Evolutionary conservation across 2,113 vertebrate species (phyloP).

Genomic region (Grantiella picta): DNA sequence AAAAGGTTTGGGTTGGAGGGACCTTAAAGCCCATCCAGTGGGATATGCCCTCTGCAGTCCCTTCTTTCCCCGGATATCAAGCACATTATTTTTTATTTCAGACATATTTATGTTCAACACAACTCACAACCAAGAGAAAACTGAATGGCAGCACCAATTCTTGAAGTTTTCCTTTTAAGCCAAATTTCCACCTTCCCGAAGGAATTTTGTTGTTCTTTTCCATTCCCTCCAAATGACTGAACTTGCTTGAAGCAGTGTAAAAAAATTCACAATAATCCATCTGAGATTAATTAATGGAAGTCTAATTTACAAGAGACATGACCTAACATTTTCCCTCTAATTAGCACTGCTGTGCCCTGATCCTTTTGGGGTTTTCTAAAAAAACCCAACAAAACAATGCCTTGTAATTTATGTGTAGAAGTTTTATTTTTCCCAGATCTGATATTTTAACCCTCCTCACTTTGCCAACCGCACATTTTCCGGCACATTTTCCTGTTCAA

Average conservation of each 20-base stretch:
- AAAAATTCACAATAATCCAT: neutral
- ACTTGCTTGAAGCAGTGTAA: neutral
- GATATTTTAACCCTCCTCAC: neutral
- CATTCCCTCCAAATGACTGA: neutral
- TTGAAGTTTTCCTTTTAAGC: neutral
- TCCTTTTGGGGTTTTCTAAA: neutral
- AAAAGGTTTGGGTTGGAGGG: neutral
- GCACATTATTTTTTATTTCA: neutral
- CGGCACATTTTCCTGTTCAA: neutral
- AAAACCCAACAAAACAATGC: neutral
- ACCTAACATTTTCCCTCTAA: neutral
- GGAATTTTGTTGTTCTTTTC: neutral
- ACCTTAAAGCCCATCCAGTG: accelerated
- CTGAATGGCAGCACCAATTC: neutral
- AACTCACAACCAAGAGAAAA: neutral
- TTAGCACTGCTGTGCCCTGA: neutral
- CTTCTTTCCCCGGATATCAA: neutral
- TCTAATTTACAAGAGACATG: neutral
- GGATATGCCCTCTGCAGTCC: neutral
- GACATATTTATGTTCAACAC: neutral
- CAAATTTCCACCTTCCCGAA: neutral
- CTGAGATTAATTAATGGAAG: neutral
- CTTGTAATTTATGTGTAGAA: accelerated
- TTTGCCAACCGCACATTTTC: neutral
- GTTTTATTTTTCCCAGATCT: neutral